Percentiles rank a stretch among this genome's conserved stretches.
These are phyloP conservation scores for Mystacornis crossleyi DNA, from an alignment of 2,113 vertebrate species.

Conservation along the genomic window DNA sequence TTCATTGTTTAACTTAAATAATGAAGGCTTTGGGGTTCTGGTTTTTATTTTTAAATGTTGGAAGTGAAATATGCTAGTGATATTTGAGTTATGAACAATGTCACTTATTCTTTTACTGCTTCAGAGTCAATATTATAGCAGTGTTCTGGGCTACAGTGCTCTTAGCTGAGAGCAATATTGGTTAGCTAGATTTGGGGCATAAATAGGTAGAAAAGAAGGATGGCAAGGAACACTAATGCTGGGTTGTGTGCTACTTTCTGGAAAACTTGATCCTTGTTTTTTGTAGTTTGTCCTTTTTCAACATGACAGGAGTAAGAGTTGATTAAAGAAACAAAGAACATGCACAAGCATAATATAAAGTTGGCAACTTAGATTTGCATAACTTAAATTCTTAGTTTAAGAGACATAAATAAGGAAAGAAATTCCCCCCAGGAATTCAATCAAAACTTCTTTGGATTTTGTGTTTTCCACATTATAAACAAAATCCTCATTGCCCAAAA, in stretches of 20 bases:
- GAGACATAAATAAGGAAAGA: not conserved
- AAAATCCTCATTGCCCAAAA: not conserved
- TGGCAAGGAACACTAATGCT: not conserved
- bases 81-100: constrained; percentile 36
- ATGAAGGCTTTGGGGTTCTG: constrained; percentile 61
- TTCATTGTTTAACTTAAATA: constrained; percentile 76
- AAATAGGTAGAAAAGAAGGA: not conserved
- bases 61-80: constrained; percentile 40
- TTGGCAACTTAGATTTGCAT: not conserved
- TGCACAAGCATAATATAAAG: not conserved
- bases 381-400: not conserved
- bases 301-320: not conserved
- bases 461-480: not conserved
- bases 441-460: not conserved
- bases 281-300: not conserved
- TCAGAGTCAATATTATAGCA: constrained; percentile 44
- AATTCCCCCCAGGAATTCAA: not conserved
- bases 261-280: not conserved
- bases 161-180: not conserved
- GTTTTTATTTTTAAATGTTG: constrained; percentile 57
- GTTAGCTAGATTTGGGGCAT: not conserved
- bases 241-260: not conserved
- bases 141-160: not conserved
- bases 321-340: not conserved
- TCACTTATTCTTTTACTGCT: constrained; percentile 37